phyloP scores from a whole-genome alignment of 2,888 invertebrate genomes.

The Polydrusus cervinus region DNA sequence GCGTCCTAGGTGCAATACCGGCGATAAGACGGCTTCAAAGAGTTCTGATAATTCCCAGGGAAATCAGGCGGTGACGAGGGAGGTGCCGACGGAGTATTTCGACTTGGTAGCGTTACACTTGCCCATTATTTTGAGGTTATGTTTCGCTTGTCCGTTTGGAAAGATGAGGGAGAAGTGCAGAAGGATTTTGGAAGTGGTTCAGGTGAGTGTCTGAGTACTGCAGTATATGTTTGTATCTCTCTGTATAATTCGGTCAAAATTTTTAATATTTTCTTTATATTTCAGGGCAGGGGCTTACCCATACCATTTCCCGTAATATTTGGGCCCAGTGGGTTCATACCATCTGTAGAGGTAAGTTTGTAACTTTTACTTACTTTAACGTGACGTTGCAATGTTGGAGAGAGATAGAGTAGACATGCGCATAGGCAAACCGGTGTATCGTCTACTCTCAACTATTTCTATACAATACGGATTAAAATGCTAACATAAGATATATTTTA shows the following conservation, averaged over 20 bases:
- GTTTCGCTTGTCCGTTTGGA: conserved; percentile 76
- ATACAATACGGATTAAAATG: no score
- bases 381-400: no score
- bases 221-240: no score
- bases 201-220: conserved; percentile 69
- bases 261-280: conserved; percentile 47
- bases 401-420: no score
- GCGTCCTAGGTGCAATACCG: conserved; percentile 50
- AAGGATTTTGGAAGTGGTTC: conserved; percentile 75
- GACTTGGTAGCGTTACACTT: conserved; percentile 74
- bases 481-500: no score
- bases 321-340: conserved; percentile 75
- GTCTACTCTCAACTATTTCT: no score
- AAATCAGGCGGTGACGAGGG: conserved; percentile 8
- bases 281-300: conserved; percentile 74
- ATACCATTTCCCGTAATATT: conserved; percentile 73
- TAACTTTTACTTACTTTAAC: no score
- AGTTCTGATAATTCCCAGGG: conserved; percentile 8
- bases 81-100: conserved; percentile 70
- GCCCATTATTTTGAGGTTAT: conserved; percentile 75
- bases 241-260: no score
- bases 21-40: conserved; percentile 49
- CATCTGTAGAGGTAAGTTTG: conserved; percentile 73
- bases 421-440: no score
- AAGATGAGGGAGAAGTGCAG: conserved; percentile 76